These are phyloP conservation scores for Ptychoptera contaminata DNA, from an alignment of 2,888 invertebrate species.

Conservation along the genomic window DNA sequence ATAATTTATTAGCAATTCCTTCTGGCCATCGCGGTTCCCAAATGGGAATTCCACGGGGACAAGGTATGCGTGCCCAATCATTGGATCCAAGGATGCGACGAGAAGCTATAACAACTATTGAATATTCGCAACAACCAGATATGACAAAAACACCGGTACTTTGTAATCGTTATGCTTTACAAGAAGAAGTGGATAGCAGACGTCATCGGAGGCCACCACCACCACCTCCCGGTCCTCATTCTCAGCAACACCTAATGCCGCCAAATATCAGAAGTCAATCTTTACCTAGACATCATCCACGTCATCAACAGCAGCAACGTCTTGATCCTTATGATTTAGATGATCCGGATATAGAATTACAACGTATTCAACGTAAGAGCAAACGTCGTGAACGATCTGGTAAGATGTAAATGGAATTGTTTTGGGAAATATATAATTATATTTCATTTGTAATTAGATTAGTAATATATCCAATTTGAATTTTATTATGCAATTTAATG, in stretches of 20 bases:
- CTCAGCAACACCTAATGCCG: background rate
- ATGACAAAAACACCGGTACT: conserved; percentile 43
- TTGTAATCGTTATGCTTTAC: conserved; percentile 54
- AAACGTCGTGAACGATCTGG: conserved; percentile 14
- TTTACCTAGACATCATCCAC: conserved; percentile 15
- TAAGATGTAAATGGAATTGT: conserved; percentile 5
- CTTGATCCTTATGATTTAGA: conserved; percentile 19
- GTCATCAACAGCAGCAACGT: conserved; percentile 3
- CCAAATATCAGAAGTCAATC: conserved; percentile 9
- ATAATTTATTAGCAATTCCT: conserved; percentile 2
- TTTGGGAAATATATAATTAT: background rate
- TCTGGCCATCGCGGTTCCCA: conserved; percentile 16
- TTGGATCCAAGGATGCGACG: conserved; percentile 23
- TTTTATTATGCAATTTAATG: no score
- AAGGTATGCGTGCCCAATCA: conserved; percentile 22
- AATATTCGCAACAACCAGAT: conserved; percentile 23
- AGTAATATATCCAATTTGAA: no score
- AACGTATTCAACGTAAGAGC: conserved; percentile 13
- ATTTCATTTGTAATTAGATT: background rate
- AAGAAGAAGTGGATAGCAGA: conserved; percentile 20
- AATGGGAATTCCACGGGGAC: conserved; percentile 11
- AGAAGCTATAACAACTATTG: conserved; percentile 14
- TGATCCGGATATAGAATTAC: conserved; percentile 19
- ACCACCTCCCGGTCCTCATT: no score
- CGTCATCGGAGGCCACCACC: background rate